Evolutionary conservation across 2,888 invertebrate genomes (phyloP).

Genomic region (Phaonia tiefii): DNA sequence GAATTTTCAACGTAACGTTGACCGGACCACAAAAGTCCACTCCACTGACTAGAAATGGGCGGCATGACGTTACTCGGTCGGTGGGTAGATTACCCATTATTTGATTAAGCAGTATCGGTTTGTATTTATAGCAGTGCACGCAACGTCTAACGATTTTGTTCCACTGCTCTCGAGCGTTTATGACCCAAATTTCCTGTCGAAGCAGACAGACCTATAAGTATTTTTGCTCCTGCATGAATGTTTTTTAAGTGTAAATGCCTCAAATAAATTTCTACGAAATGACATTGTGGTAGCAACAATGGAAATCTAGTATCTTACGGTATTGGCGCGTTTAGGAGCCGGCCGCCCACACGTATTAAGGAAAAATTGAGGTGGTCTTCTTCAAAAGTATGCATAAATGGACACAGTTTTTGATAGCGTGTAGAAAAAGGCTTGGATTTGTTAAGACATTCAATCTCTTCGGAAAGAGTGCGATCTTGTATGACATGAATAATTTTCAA

Average conservation of each 20-base stretch:
- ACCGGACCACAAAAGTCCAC: too few relatives aligned
- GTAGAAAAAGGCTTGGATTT: background rate
- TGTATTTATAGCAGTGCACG: conserved; percentile 22
- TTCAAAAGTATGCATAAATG: conserved; percentile 28
- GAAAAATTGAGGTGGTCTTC: too few relatives aligned
- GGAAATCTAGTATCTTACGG: too few relatives aligned
- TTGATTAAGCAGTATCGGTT: conserved; percentile 13
- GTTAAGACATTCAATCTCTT: background rate
- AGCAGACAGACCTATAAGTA: background rate
- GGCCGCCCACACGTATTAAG: conserved; percentile 42
- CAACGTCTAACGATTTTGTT: conserved; percentile 24
- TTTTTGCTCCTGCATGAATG: conserved; percentile 7
- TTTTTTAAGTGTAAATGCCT: conserved; percentile 8
- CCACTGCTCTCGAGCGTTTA: background rate
- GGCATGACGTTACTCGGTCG: too few relatives aligned
- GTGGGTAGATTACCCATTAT: conserved; percentile 35
- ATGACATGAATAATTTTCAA: background rate
- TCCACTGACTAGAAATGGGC: too few relatives aligned
- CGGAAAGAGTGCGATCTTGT: background rate
- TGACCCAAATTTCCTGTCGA: conserved; percentile 28
- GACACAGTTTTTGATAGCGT: conserved; percentile 2
- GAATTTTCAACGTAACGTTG: too few relatives aligned
- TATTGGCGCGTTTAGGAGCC: conserved; percentile 42
- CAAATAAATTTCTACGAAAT: background rate
- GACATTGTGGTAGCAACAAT: conserved; percentile 21